Evolutionary conservation across 2,113 vertebrate species (phyloP), one percentile per base, ranked within the genome.

Genomic region (Rhombomys opimus): DNA sequence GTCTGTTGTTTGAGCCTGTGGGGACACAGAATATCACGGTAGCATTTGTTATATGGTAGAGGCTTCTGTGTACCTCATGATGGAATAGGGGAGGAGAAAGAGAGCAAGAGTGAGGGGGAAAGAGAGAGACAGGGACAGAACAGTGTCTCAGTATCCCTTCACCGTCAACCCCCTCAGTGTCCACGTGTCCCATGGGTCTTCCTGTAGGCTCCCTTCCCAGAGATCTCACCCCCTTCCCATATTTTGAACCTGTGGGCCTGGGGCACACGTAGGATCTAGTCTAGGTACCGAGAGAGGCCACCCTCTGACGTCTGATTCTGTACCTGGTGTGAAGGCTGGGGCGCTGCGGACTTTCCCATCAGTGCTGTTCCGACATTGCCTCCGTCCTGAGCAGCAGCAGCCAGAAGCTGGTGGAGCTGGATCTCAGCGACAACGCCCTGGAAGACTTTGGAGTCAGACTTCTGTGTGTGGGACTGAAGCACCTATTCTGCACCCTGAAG

Each of bases 341-440:
- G 7, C 96, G 89, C 30, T 97, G 97, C 1, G 93, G 94, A 50
- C 97, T 98, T 27, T 92, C 97, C 20, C 59, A 96, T 27, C 93
- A 73, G 1, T 96, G 97, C 88, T 97, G 97, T 89, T 88, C 91
- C 2, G 57, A 82, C 81, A 61, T 98, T 84, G 89, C 97, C 8
- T 67, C 61, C 0, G 96, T 95, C 57, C 50, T 98, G 0, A 97
- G 97, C 17, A 97, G 96, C 84, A 96, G 96, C 84, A 96, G 96
- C 85, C 96, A 90, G 96, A 98, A 95, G 57, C 97, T 99, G 96
- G 97, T 95, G 59, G 98, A 98, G 61, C 96, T 99, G 93, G 98
- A 98, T 85, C 97, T 99, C 72, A 99, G 98, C 52, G 97, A 99
- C 97, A 99, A 99, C 3, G 87, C 95, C 0, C 96, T 99, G 95